Conservation (phyloP, 1,140 invertebrate genomes). For the Ceratosolen fusciceps region DNA sequence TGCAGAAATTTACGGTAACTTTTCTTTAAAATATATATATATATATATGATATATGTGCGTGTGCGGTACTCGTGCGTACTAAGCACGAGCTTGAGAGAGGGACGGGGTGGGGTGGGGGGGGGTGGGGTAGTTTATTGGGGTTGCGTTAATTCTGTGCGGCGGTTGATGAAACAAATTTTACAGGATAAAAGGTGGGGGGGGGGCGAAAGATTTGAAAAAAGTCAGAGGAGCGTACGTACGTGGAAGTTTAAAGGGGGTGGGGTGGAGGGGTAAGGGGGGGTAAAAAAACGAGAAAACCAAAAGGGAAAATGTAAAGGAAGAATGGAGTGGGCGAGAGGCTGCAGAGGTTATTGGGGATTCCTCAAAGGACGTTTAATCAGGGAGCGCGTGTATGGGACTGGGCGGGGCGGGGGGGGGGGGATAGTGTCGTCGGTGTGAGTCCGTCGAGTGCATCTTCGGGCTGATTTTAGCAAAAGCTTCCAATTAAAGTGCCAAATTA, state of each 20-base stretch:
- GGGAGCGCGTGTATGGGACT: neutral
- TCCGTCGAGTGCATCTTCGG: neutral
- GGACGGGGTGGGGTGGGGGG: neutral
- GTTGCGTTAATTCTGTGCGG: neutral
- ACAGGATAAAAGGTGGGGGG: neutral
- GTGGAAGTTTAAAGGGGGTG: too few relatives aligned
- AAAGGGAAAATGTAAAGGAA: constrained; percentile 9
- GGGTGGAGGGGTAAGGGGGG: too few relatives aligned
- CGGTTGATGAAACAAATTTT: neutral
- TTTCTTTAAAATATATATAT: too few relatives aligned
- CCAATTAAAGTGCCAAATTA: neutral
- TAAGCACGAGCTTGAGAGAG: too few relatives aligned
- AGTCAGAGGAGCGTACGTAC: too few relatives aligned
- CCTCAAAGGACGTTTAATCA: neutral
- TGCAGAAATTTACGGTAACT: too few relatives aligned
- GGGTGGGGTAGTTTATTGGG: neutral
- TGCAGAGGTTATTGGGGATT: neutral
- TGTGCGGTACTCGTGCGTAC: too few relatives aligned
- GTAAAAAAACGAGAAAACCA: too few relatives aligned
- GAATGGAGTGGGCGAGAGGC: too few relatives aligned
- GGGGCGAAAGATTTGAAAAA: neutral
- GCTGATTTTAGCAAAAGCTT: neutral
- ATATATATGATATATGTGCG: too few relatives aligned
- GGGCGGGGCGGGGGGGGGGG: too few relatives aligned
- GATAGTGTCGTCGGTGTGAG: neutral